A percentile compares a stretch with the other conserved stretches of the same genome.
Conservation (phyloP, 1,140 invertebrate genomes). For the Drosophila carrolli region DNA sequence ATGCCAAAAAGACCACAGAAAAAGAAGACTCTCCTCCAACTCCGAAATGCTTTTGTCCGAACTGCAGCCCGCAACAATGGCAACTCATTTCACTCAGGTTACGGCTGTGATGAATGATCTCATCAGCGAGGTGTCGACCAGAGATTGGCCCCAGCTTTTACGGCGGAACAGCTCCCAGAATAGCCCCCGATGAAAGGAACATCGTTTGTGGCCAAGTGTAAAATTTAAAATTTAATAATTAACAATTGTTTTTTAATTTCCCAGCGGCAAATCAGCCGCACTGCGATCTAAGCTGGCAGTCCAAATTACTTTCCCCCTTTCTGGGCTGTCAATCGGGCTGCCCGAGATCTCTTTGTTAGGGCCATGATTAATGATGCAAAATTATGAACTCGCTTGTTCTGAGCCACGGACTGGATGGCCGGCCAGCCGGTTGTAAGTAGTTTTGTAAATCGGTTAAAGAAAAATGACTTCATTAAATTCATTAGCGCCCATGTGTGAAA, state of each 20-base stretch:
- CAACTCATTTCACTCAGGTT: constrained; percentile 79
- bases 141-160: constrained; percentile 53
- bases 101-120: constrained; percentile 82
- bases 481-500: constrained; percentile 84
- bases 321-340: constrained; percentile 59
- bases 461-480: constrained; percentile 84
- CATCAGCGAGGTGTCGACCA: constrained; percentile 80
- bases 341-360: constrained; percentile 67
- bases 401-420: constrained; percentile 2
- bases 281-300: constrained; percentile 25
- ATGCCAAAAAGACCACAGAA: constrained; percentile 31
- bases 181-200: constrained; percentile 38
- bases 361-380: constrained; percentile 81
- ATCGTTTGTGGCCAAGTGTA: constrained; percentile 75
- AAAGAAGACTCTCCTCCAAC: constrained; percentile 36
- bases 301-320: constrained; percentile 76
- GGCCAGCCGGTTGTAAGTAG: constrained; percentile 59
- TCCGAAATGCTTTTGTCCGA: neutral
- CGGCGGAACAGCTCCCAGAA: constrained; percentile 28
- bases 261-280: constrained; percentile 48
- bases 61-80: constrained; percentile 67
- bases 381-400: constrained; percentile 84
- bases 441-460: constrained; percentile 84
- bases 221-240: constrained; percentile 83
- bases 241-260: constrained; percentile 81